Base-by-base conservation (phyloP, 1,140 invertebrate genomes). In the Spodoptera litura region DNA sequence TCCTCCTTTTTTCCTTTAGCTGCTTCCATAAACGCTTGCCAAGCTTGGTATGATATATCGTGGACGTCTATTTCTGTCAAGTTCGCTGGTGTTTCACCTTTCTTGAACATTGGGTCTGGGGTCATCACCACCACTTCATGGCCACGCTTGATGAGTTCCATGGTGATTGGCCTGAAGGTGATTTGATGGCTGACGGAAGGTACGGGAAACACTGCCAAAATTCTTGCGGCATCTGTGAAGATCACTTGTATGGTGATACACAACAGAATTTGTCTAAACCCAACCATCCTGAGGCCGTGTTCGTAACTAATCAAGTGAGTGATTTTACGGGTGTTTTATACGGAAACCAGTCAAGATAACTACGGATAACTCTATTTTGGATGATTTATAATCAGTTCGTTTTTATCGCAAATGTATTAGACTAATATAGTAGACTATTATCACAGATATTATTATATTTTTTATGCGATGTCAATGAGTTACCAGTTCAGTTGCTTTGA, bases 81-180 rank as follows among this genome's bases (percentile, higher is more conserved):
- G 20, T 72, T 72, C n/a, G 25, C 9, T 2, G 70, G 70, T n/a
- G 72, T 55, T 38, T 25, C 58, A n/a, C 53, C 52, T 56, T 52
- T 68, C 11, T 56, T 58, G 31, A 44, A 38, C 78, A 72, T 72
- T 0, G 84, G 83, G 70, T 87, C 73, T 13, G 87, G 75, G n/a
- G 88, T 89, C 0, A 89, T 61, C 0, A 88, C 58, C 13, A 92
- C 89, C 0, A 95, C 73, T 58, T 93, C 83, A 77, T 95, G 95
- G 20, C 95, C 95, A 59, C 85, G 80, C 51, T 87, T 87, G 0
- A 84, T 83, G 15, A 95, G 81, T 49, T 87, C 90, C 27, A 64
- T 9, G 0, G 31, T 64, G 3, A 64, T 51, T 6, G 56, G 35
- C 12, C 56, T 31, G n/a, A 64, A 53, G 13, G 58, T 52, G 3